A percentile compares a stretch with the other conserved stretches of the same genome.
phyloP scores from a whole-genome alignment of 2,113 vertebrate species.

The Tricholaema leucomelas region DNA sequence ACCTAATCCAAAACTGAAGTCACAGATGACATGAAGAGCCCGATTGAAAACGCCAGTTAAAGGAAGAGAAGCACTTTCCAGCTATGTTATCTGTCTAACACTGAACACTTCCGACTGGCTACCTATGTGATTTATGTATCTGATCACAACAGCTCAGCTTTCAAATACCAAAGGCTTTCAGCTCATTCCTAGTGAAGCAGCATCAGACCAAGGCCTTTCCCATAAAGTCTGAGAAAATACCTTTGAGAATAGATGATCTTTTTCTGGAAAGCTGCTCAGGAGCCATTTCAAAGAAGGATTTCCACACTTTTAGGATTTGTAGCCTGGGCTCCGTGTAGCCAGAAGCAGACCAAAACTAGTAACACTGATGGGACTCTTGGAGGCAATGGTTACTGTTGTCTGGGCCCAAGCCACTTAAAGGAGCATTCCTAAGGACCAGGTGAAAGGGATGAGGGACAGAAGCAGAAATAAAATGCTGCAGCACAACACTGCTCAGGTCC shows the following conservation, averaged over 20 bases:
- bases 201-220: background rate
- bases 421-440: background rate
- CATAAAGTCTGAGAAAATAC: background rate
- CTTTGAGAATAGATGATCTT: background rate
- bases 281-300: background rate
- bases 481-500: background rate
- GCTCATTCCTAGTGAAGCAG: background rate
- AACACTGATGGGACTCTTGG: background rate
- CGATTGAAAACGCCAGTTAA: background rate
- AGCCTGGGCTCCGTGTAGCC: background rate
- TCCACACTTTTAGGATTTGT: background rate
- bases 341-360: background rate
- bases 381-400: background rate
- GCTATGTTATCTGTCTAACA: background rate
- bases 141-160: background rate
- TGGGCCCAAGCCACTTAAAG: background rate
- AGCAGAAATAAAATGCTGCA: background rate
- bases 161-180: constrained; percentile 10
- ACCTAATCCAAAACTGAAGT: background rate
- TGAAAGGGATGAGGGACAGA: background rate
- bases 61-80: background rate
- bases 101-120: background rate
- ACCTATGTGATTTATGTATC: background rate
- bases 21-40: background rate
- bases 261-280: background rate